These are phyloP conservation scores for Ranitomeya imitator DNA, from an alignment of 2,113 vertebrate species.

Conservation along the genomic window DNA sequence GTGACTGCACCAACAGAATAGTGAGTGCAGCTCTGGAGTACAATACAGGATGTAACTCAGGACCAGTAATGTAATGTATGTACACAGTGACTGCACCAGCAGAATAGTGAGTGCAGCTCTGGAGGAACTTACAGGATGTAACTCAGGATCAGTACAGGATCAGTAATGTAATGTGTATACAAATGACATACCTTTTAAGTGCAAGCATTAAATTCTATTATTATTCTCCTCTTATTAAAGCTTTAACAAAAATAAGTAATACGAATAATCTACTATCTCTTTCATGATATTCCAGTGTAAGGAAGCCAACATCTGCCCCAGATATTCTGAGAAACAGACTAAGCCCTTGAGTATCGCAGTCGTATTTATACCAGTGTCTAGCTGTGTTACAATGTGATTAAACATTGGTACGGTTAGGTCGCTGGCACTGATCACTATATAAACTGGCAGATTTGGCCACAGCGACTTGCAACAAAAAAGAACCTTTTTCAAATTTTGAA, in stretches of 20 bases:
- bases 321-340: neutral
- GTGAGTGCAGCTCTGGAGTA: too few species aligned
- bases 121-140: neutral
- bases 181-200: neutral
- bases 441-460: conserved; percentile 17
- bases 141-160: neutral
- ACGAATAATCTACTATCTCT: neutral
- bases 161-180: neutral
- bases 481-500: conserved; percentile 28
- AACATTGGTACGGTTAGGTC: conserved; percentile 4
- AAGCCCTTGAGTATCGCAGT: neutral
- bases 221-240: neutral
- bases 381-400: conserved; percentile 37
- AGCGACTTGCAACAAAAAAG: neutral
- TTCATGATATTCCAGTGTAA: neutral
- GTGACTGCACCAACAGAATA: too few species aligned
- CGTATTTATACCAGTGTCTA: neutral
- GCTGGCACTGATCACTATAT: neutral
- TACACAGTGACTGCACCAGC: too few species aligned
- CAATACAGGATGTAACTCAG: too few species aligned
- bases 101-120: too few species aligned
- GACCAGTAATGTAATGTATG: too few species aligned
- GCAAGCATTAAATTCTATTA: neutral
- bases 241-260: neutral
- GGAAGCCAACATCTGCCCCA: neutral